Base-by-base conservation (phyloP, 2,888 invertebrate genomes). In the Eupeodes luniger region DNA sequence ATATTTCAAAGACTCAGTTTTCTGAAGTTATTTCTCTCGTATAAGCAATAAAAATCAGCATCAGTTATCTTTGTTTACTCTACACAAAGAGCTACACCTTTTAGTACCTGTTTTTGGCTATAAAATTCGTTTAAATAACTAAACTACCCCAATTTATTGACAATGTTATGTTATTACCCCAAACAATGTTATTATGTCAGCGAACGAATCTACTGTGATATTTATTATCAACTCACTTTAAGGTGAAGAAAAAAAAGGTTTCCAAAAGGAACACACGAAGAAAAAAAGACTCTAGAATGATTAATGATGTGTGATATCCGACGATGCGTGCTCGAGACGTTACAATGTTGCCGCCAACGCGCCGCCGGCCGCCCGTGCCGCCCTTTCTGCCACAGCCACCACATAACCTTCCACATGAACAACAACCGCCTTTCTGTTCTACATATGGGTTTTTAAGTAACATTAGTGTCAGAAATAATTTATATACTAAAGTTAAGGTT, bases 271-370 rank as follows among this genome's bases (percentile, higher is more conserved):
- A 67, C 57, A 12, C 61, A 36, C 49, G 51, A 59, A 74, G 76
- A 83, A 80, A 80, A 83, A 77, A 40, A 80, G 76, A 72, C 80
- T 77, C 53, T 53, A 90, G 90, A 92, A 92, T 93, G 93, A 93
- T 93, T 92, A 93, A 93, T 92, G 93, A 92, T 91, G 91, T 92
- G 92, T 91, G 91, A 91, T 89, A 91, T 89, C 86, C 84, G 90
- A 90, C 89, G 88, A 85, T 85, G 88, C 88, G 88, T 88, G 88
- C 85, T 78, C 53, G 49, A 78, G 70, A 78, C 62, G 69, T 49
- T 70, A 79, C 66, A 67, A 53, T 44, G 9, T 4, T 51, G 11
- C 49, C 16, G 14, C 16, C 16, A 14, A 34, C 53, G 12, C 59
- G 11, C 47, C 16, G 5, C 16, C n/a, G n/a, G 19, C 19, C 19